Percentiles rank a stretch among this genome's conserved stretches.
phyloP scores from a whole-genome alignment of 1,140 invertebrate species.

The Meteorus sp. region DNA sequence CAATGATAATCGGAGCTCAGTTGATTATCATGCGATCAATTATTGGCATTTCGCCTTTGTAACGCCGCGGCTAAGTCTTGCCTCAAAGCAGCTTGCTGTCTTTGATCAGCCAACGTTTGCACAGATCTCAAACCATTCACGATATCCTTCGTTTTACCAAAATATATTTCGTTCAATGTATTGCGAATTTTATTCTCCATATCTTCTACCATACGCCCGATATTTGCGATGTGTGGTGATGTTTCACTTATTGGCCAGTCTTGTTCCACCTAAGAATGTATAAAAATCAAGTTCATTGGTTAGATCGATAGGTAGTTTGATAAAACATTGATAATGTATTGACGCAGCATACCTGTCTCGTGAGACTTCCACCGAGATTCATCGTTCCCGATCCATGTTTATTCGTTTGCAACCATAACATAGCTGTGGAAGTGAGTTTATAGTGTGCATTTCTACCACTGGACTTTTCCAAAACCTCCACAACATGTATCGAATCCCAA shows the following conservation, averaged over 20 bases:
- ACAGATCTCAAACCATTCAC: constrained; percentile 95
- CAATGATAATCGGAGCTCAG: constrained; percentile 52
- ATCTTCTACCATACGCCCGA: constrained; percentile 94
- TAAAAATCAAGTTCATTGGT: neutral
- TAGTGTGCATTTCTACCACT: constrained; percentile 94
- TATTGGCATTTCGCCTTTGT: constrained; percentile 72
- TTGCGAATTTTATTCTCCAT: constrained; percentile 99
- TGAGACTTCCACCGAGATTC: constrained; percentile 97
- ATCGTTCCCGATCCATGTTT: constrained; percentile 96
- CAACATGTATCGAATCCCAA: constrained; percentile 99
- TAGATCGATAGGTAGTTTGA: neutral
- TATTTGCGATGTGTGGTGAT: constrained; percentile 97
- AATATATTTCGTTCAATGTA: constrained; percentile 98
- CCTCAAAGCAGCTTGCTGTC: constrained; percentile 79
- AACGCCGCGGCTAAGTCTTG: constrained; percentile 85
- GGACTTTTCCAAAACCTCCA: constrained; percentile 96
- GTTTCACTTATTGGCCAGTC: constrained; percentile 88
- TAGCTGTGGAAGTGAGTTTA: constrained; percentile 98
- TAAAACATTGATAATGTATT: constrained; percentile 1
- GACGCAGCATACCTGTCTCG: constrained; percentile 94
- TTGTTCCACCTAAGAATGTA: constrained; percentile 74
- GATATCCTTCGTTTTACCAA: constrained; percentile 98
- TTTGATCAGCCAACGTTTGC: constrained; percentile 80
- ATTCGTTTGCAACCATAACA: constrained; percentile 99
- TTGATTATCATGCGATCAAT: constrained; percentile 52